Conservation (phyloP, 1,140 invertebrate genomes). For the Metaphire vulgaris region DNA sequence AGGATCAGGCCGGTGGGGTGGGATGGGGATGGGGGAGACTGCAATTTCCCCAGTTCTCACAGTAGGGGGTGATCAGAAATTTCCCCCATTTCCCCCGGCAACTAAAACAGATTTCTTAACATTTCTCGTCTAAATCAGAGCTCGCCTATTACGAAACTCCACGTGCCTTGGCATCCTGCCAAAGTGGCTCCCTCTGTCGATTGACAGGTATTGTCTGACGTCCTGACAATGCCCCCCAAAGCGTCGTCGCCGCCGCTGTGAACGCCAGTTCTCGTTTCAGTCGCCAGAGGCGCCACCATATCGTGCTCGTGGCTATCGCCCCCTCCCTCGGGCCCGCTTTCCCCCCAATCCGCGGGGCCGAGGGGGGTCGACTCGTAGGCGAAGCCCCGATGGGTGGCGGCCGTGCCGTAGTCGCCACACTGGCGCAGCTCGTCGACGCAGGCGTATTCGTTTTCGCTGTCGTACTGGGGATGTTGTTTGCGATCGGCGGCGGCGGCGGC, state of each 20-base stretch:
- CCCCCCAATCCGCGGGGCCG: no score
- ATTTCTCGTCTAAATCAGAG: no score
- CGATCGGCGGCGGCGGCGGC: neutral
- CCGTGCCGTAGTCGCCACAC: neutral
- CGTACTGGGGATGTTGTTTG: neutral
- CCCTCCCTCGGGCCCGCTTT: no score
- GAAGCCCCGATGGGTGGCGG: neutral
- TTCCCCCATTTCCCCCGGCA: no score
- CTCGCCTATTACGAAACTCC: neutral
- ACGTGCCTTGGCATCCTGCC: neutral
- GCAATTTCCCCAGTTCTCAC: no score
- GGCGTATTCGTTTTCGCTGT: neutral
- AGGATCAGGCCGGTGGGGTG: no score
- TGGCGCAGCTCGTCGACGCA: neutral
- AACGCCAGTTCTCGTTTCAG: neutral
- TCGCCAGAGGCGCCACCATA: neutral
- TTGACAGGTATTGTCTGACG: neutral
- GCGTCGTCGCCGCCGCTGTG: no score
- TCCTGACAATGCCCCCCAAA: no score
- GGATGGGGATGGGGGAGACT: no score
- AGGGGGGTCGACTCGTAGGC: neutral
- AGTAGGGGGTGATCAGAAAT: no score
- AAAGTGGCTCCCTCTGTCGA: neutral
- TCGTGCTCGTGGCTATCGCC: no score
- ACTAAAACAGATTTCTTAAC: no score